Conservation (phyloP, 1,140 invertebrate genomes). For the Zaprionus kolodkinae region DNA sequence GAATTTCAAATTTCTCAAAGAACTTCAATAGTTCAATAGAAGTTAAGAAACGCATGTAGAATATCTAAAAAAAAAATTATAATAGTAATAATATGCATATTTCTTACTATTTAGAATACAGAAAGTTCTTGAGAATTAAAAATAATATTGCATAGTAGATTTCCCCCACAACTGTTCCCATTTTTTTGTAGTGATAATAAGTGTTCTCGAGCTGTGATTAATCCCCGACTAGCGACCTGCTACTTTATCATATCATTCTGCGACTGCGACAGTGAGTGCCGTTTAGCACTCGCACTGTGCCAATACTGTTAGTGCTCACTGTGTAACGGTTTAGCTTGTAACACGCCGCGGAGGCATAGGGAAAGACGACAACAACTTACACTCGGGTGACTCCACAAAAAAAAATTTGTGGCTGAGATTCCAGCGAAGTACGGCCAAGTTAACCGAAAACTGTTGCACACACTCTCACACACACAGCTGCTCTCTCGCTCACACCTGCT, state of each 20-base stretch:
- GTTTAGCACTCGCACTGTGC: slow-evolving; percentile 51
- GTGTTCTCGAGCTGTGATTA: background rate
- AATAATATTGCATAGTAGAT: background rate
- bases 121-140: slow-evolving; percentile 1
- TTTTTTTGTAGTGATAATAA: slow-evolving; percentile 2
- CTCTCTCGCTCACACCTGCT: background rate
- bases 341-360: background rate
- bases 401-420: slow-evolving; percentile 38
- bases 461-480: slow-evolving; percentile 2
- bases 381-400: slow-evolving; percentile 60
- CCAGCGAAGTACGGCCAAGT: slow-evolving; percentile 16
- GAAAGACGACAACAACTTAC: slow-evolving; percentile 18
- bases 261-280: slow-evolving; percentile 16
- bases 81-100: background rate
- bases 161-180: slow-evolving; percentile 1
- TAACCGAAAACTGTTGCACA: slow-evolving; percentile 51
- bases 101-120: background rate
- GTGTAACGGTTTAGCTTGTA: slow-evolving; percentile 45
- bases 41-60: background rate
- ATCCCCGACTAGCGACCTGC: background rate
- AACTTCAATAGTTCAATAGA: background rate
- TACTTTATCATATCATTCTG: slow-evolving; percentile 11
- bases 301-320: slow-evolving; percentile 64
- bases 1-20: background rate
- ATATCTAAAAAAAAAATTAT: background rate